These are phyloP conservation scores for Tetranychus urticae DNA, from an alignment of 1,140 invertebrate genomes.

Conservation along the genomic window DNA sequence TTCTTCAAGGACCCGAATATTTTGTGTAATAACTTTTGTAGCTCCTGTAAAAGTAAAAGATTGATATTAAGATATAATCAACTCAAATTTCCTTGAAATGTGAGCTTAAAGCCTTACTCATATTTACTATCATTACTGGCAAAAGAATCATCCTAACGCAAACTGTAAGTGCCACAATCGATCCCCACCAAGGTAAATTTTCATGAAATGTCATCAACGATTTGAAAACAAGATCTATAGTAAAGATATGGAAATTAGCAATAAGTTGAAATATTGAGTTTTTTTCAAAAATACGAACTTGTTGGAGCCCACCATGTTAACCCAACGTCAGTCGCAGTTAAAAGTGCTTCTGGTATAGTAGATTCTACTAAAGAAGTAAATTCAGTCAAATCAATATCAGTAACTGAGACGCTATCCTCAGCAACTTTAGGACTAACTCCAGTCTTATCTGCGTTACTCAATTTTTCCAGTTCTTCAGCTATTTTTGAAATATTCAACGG, in stretches of 20 bases:
- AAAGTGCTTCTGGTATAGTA: not conserved
- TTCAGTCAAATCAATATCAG: not conserved
- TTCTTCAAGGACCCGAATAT: not conserved
- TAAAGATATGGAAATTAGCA: not conserved
- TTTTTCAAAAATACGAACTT: not conserved
- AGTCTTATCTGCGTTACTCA: not conserved
- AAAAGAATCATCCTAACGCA: conserved; percentile 45
- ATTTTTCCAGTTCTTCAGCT: not conserved
- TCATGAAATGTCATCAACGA: not conserved
- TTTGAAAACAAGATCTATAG: not conserved
- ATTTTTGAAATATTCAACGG: not conserved
- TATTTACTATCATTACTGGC: conserved; percentile 51
- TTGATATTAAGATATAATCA: no score
- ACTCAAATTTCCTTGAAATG: not conserved
- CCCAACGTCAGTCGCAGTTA: not conserved
- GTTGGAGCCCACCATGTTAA: not conserved
- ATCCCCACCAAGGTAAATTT: conserved; percentile 61
- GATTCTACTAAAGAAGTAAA: not conserved
- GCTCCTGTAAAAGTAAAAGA: not conserved
- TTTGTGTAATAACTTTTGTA: not conserved
- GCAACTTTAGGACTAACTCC: not conserved
- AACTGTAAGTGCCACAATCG: conserved; percentile 57
- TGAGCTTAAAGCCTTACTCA: conserved; percentile 22
- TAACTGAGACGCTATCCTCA: not conserved
- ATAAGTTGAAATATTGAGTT: not conserved